Evolutionary conservation across 2,888 invertebrate genomes (phyloP).

Genomic region (Venustoraphidia nigricollis): DNA sequence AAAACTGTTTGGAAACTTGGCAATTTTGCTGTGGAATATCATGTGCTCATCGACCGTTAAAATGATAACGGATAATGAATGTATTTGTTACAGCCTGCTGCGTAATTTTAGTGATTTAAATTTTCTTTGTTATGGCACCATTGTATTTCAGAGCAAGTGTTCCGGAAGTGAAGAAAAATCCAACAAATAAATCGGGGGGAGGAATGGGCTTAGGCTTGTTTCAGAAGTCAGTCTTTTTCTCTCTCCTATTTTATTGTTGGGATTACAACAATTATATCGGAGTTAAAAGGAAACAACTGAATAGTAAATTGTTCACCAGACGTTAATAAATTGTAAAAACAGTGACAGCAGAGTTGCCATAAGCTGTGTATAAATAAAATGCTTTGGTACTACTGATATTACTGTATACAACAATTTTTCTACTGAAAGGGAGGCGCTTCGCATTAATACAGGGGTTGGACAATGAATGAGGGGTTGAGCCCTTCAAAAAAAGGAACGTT

Average conservation of each 20-base stretch:
- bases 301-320: no score
- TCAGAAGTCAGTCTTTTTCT: slow-evolving; percentile 61
- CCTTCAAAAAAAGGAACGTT: background rate
- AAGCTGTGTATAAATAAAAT: slow-evolving; percentile 3
- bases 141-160: no score
- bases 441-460: background rate
- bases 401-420: slow-evolving; percentile 1
- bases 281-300: no score
- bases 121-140: no score
- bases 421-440: background rate
- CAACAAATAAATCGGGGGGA: slow-evolving; percentile 39
- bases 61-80: no score
- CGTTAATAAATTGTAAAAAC: background rate
- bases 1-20: no score
- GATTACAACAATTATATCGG: slow-evolving; percentile 7
- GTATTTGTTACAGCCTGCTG: no score
- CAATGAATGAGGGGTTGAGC: background rate
- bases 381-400: slow-evolving; percentile 5
- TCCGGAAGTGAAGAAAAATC: slow-evolving; percentile 1
- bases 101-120: no score
- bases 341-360: slow-evolving; percentile 4
- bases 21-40: no score
- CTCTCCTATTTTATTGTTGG: slow-evolving; percentile 45
- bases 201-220: slow-evolving; percentile 46
- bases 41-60: no score